phyloP scores from a whole-genome alignment of 2,113 vertebrate species.

The Budorcas taxicolor region DNA sequence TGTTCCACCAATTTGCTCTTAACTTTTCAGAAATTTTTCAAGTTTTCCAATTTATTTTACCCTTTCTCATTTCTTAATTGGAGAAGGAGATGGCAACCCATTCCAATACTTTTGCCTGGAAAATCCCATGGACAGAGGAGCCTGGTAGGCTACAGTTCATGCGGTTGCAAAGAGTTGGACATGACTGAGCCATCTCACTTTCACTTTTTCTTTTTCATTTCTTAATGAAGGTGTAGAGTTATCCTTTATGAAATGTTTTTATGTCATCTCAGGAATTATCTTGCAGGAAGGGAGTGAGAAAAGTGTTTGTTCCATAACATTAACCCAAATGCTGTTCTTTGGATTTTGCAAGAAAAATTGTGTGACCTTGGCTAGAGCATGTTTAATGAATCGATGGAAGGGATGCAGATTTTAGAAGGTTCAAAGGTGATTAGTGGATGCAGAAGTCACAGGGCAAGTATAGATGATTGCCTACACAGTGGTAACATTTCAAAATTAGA shows the following conservation, averaged over 20 bases:
- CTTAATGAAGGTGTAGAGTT: neutral
- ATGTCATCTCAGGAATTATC: neutral
- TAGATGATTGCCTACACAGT: accelerated
- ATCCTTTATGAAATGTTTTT: neutral
- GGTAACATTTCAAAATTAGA: neutral
- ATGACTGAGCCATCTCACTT: neutral
- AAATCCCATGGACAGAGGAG: neutral
- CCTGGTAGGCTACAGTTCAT: neutral
- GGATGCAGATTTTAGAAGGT: neutral
- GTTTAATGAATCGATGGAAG: neutral
- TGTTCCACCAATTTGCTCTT: neutral
- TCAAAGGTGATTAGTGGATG: neutral
- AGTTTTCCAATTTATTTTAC: neutral
- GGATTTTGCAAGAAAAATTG: neutral
- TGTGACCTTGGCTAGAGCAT: neutral
- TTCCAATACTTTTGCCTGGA: neutral
- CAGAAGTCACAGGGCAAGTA: neutral
- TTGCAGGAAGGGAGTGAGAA: neutral
- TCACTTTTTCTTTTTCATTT: neutral
- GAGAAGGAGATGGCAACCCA: neutral
- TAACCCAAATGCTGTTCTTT: neutral
- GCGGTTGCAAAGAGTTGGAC: neutral
- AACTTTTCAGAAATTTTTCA: neutral
- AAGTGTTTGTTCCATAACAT: neutral
- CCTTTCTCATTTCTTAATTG: neutral